Evolutionary conservation across 2,888 invertebrate species (phyloP).

Genomic region (Opisthograptis luteolata): DNA sequence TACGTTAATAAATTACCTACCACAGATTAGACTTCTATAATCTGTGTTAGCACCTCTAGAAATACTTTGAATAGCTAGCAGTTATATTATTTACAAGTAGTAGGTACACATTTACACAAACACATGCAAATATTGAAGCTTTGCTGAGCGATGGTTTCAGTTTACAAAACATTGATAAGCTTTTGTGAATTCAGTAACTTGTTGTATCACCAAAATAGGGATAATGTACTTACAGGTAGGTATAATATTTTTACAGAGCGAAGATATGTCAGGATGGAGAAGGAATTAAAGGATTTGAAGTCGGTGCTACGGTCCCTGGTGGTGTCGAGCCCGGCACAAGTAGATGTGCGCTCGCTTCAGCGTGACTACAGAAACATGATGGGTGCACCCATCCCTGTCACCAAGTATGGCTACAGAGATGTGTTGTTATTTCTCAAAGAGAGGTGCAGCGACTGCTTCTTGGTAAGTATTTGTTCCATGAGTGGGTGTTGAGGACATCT

Average conservation of each 20-base stretch:
- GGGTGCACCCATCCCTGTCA: conserved; percentile 56
- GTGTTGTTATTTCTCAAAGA: conserved; percentile 62
- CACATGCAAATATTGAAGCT: neutral
- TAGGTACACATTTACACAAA: too few species aligned
- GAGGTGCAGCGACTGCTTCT: conserved; percentile 63
- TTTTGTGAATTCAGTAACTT: neutral
- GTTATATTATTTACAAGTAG: too few species aligned
- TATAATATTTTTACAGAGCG: neutral
- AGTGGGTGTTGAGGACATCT: too few species aligned
- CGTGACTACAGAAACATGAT: conserved; percentile 68
- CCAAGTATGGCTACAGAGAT: conserved; percentile 62
- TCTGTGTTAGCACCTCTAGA: too few species aligned
- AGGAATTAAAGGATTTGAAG: conserved; percentile 62
- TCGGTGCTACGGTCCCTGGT: conserved; percentile 65
- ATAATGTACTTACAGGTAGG: neutral
- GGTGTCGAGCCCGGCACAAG: conserved; percentile 67
- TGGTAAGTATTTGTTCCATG: conserved; percentile 56
- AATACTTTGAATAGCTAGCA: too few species aligned
- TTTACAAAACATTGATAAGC: neutral
- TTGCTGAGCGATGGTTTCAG: neutral
- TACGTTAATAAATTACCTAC: too few species aligned
- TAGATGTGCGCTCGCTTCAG: conserved; percentile 60
- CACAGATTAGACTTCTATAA: too few species aligned
- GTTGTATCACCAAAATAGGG: too few species aligned
- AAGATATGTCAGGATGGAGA: conserved; percentile 52